Evolutionary conservation across 2,888 invertebrate species (phyloP), one percentile per base, ranked within the genome.

Genomic region (Anthrax anthrax): DNA sequence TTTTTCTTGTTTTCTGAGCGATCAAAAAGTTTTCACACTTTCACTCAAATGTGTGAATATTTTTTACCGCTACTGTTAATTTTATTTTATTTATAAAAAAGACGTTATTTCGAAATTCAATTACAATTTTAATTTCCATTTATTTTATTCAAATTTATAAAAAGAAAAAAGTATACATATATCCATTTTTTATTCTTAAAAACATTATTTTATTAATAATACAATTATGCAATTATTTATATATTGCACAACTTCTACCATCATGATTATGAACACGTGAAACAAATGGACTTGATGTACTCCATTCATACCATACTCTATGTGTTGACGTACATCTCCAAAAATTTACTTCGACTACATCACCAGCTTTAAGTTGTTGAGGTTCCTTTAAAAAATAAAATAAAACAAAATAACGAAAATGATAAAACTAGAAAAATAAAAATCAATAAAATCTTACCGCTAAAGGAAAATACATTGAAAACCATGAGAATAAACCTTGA

Each of bases 231-330:
- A 44, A 16, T 48, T 43, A 48, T 37, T 48, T 48, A 51, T 56
- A 59, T 42, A 62, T 61, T 6, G 59, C 58, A 23, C 56, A 60
- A 5, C 56, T 57, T 36, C 58, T 54, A 16, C 68, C 68, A 3
- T 55, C 57, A 3, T 59, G 57, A 51, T 69, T 69, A 50, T 68
- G 66, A 18, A 59, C 57, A 43, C 63, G 59, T 2, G 57, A 52
- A 4, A 55, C 55, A 41, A 49, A 43, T 2, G 65, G 65, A 2
- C 58, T 51, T 18, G 55, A 52, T 13, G 65, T 73, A 55, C 82
- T 77, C 95, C 95, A 96, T 65, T 96, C 95, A 60, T 96, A 96
- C 96, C 96, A 96, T 12, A 96, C 91, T 62, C 84, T 83, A 51
- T 84, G 81, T 4, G 76, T 63, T 51, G 77, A 81, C 44, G 81